Evolutionary conservation across 2,797 vertebrate species (phyloP), one percentile per base, ranked within the genome.

Genomic region (Acanthornis magna): DNA sequence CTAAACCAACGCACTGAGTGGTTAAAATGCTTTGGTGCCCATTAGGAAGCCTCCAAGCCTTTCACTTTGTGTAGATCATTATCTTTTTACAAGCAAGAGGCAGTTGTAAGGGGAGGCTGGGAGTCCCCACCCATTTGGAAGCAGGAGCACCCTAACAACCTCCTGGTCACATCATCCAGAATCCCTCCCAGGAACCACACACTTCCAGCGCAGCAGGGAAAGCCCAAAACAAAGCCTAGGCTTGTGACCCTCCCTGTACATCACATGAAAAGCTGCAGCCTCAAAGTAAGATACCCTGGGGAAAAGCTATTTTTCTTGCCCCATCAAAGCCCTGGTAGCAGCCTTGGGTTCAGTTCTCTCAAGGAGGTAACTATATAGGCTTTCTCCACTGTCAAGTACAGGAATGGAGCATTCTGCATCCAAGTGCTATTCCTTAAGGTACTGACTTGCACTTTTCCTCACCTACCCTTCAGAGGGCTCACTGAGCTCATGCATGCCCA

Each of bases 351-450:
- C 1, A 2, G 5, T 40, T 16, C 7, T 77, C 61, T 80, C 45
- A 51, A 29, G 60, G 16, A 71, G 18, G 3, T 42, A 55, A 14
- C 9, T 30, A 2, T 12, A 10, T 19, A 14, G 18, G 18, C 8
- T 82, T 68, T 65, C 36, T 71, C 23, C 45, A 11, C 23, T 62
- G 14, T 20, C 0, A 0, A n/a, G n/a, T 11, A 26, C 2, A 2
- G 7, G 26, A 81, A 45, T 1, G 13, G 61, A n/a, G n/a, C 32
- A 54, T 48, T 42, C 40, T 77, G 43, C 38, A 50, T 43, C 16
- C 4, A 1, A 58, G 15, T 16, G 9, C 51, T 60, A 2, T 9
- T 34, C 36, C 57, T 74, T 29, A 38, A 19, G 32, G 23, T 21
- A 29, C 32, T 16, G 26, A 32, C 20, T 40, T 70, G 43, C 7